Evolutionary conservation across 2,113 vertebrate genomes (phyloP).

Genomic region (Erinaceus europaeus): DNA sequence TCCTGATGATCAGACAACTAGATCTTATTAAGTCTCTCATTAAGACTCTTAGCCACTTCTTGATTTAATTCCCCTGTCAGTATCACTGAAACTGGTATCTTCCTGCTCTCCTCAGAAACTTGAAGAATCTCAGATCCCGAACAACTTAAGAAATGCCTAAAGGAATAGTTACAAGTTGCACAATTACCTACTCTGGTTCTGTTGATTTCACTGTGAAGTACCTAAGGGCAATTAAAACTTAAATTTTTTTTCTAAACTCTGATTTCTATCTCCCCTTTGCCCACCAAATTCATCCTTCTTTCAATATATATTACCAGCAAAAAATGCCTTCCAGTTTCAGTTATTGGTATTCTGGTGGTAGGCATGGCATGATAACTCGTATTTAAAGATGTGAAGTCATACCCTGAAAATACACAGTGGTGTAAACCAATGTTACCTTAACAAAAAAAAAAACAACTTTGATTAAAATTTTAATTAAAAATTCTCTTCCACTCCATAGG

Average conservation of each 20-base stretch:
- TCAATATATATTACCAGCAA: background rate
- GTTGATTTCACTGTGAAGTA: background rate
- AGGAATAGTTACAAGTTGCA: background rate
- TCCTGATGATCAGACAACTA: background rate
- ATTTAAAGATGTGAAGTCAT: background rate
- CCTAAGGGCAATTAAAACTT: background rate
- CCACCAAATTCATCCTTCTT: background rate
- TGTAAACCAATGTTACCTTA: background rate
- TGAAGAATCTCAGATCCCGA: background rate
- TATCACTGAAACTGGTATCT: background rate
- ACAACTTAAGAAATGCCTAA: slow-evolving; percentile 10
- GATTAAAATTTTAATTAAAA: background rate
- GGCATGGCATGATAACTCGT: background rate
- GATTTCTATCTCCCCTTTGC: accelerated
- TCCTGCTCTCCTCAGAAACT: background rate
- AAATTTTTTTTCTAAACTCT: background rate
- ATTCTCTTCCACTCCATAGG: background rate
- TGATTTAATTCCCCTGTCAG: slow-evolving; percentile 1
- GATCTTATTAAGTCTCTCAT: slow-evolving; percentile 1
- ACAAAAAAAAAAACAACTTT: too few relatives aligned
- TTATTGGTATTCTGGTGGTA: background rate
- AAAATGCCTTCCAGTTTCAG: background rate
- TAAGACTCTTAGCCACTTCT: background rate
- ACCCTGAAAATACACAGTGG: background rate
- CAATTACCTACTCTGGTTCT: background rate